phyloP scores from a whole-genome alignment of 2,888 invertebrate genomes.

The Deroplatys truncata region DNA sequence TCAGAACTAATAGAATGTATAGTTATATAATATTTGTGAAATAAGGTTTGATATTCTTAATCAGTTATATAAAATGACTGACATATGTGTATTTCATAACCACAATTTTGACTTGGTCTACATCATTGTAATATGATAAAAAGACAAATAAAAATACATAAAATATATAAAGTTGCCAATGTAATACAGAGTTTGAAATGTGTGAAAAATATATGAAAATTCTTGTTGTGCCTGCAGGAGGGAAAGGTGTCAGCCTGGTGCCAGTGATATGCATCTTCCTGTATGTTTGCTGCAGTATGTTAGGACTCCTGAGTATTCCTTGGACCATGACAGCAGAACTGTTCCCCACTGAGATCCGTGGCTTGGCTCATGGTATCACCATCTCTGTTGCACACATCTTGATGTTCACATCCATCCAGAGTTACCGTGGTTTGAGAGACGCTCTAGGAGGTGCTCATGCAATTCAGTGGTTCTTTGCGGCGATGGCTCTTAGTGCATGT shows the following conservation, averaged over 20 bases:
- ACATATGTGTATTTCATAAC: too few species aligned
- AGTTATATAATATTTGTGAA: too few species aligned
- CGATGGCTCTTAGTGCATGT: slow-evolving; percentile 33
- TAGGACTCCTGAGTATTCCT: slow-evolving; percentile 57
- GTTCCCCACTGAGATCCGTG: slow-evolving; percentile 57
- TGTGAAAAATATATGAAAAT: background rate
- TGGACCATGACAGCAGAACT: slow-evolving; percentile 65
- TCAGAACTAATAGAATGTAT: too few species aligned
- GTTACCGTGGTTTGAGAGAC: slow-evolving; percentile 41
- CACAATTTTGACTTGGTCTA: too few species aligned
- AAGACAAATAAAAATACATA: too few species aligned
- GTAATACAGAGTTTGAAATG: too few species aligned
- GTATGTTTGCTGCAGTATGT: slow-evolving; percentile 57
- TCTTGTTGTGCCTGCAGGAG: slow-evolving; percentile 1
- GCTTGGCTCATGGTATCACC: slow-evolving; percentile 55
- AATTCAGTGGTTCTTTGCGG: slow-evolving; percentile 31
- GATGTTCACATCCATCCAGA: slow-evolving; percentile 56
- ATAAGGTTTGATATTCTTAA: too few species aligned
- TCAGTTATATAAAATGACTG: too few species aligned
- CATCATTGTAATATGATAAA: too few species aligned
- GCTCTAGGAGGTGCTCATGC: slow-evolving; percentile 39
- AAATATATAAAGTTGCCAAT: too few species aligned
- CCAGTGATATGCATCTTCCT: slow-evolving; percentile 51
- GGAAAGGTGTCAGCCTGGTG: slow-evolving; percentile 36
- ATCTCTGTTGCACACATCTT: slow-evolving; percentile 55